Percentiles rank a stretch among this genome's conserved stretches.
These are phyloP conservation scores for Parnassius smintheus DNA, from an alignment of 2,888 invertebrate species.

Conservation along the genomic window DNA sequence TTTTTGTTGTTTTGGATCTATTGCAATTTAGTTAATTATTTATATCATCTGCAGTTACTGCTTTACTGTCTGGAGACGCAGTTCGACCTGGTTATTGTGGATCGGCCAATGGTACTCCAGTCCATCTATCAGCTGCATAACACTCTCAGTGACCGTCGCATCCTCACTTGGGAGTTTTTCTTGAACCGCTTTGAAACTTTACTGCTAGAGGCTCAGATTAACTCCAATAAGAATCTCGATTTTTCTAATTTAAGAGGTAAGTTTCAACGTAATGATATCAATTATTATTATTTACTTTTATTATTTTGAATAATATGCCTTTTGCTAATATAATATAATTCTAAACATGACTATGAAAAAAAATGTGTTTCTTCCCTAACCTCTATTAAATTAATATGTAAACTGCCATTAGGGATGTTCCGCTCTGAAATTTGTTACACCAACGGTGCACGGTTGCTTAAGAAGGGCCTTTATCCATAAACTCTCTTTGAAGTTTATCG, in stretches of 20 bases:
- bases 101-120: constrained; percentile 97
- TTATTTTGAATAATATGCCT: no score
- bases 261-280: constrained; percentile 11
- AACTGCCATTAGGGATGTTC: no score
- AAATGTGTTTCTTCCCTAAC: no score
- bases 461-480: no score
- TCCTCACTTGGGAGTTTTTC: constrained; percentile 98
- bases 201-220: constrained; percentile 97
- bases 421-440: no score
- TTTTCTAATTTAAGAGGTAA: constrained; percentile 90
- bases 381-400: no score
- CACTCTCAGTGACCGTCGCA: constrained; percentile 92
- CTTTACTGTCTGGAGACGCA: constrained; percentile 98
- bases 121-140: constrained; percentile 97
- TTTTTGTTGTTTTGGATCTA: no score
- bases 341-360: no score
- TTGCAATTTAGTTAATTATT: background rate
- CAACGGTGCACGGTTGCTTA: no score
- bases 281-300: no score
- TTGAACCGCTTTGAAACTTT: constrained; percentile 95
- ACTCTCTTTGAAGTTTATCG: no score
- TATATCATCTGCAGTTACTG: constrained; percentile 2
- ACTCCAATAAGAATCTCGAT: constrained; percentile 91
- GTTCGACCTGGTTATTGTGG: constrained; percentile 98
- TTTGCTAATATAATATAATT: no score